These are phyloP conservation scores for Rhynchophorus ferrugineus DNA, from an alignment of 1,140 invertebrate genomes.

Conservation along the genomic window DNA sequence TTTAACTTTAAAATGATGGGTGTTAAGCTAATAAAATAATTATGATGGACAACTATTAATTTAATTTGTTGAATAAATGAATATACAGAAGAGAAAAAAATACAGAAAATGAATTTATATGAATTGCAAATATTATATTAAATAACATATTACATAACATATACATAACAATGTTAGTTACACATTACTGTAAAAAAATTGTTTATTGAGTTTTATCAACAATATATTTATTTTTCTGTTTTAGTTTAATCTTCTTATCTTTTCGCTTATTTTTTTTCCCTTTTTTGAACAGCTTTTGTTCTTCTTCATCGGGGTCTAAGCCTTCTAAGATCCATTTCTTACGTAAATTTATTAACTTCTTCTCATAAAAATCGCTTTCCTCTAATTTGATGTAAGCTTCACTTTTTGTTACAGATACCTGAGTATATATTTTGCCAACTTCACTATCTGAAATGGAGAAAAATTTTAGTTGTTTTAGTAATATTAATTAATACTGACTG, in stretches of 20 bases:
- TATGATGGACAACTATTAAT: too few species aligned
- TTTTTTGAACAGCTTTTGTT: constrained; percentile 48
- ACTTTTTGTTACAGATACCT: constrained; percentile 82
- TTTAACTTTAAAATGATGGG: too few species aligned
- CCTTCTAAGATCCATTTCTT: constrained; percentile 83
- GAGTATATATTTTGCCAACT: constrained; percentile 78
- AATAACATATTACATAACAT: not conserved
- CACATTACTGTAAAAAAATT: not conserved
- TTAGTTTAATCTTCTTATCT: not conserved
- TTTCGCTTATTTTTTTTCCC: constrained; percentile 28
- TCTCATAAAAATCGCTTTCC: constrained; percentile 85
- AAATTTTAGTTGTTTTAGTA: too few species aligned
- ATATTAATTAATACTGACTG: too few species aligned
- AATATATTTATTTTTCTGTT: too few species aligned
- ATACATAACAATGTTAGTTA: not conserved
- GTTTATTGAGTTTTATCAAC: too few species aligned
- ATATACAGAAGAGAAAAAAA: too few species aligned
- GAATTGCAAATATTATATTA: not conserved
- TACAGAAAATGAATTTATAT: too few species aligned
- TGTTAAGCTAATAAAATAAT: too few species aligned
- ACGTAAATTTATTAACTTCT: constrained; percentile 76
- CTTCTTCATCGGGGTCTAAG: constrained; percentile 69
- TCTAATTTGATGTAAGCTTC: constrained; percentile 90
- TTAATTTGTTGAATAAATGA: too few species aligned
- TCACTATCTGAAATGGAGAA: constrained; percentile 59